A percentile compares a stretch with the other conserved stretches of the same genome.
Evolutionary conservation across 1,140 invertebrate genomes (phyloP).

Genomic region (Alviniconcha marisindica): DNA sequence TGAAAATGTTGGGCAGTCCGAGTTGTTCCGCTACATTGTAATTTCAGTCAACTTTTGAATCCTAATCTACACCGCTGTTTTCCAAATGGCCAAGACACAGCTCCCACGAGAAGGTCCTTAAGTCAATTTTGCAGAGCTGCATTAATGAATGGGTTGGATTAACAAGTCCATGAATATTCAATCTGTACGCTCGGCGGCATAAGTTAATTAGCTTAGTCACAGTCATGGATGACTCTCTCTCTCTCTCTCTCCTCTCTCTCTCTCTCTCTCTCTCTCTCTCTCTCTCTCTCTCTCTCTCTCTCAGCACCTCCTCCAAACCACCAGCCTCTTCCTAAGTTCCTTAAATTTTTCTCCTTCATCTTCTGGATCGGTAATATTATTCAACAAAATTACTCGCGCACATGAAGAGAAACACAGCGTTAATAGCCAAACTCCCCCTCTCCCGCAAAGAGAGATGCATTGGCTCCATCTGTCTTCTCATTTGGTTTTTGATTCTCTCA

Average conservation of each 20-base stretch:
- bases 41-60: too few relatives aligned
- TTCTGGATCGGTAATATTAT: background rate
- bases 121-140: slow-evolving; percentile 10
- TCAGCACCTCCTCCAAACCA: too few relatives aligned
- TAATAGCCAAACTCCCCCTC: background rate
- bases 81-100: too few relatives aligned
- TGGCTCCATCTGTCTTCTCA: too few relatives aligned
- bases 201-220: slow-evolving; percentile 8
- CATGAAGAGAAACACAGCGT: background rate
- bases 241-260: background rate
- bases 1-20: too few relatives aligned
- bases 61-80: too few relatives aligned
- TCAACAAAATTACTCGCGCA: slow-evolving; percentile 1
- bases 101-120: background rate
- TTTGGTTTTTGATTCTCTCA: too few relatives aligned
- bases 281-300: slow-evolving; percentile 23
- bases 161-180: slow-evolving; percentile 23
- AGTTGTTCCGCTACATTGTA: too few relatives aligned
- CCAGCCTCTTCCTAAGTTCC: too few relatives aligned
- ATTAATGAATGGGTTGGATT: slow-evolving; percentile 22
- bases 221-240: background rate
- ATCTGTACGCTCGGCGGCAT: slow-evolving; percentile 11
- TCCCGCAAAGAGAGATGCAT: too few relatives aligned
- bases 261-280: slow-evolving; percentile 24
- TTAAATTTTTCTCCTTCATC: too few relatives aligned